These are phyloP conservation scores for Mungos mungo DNA, from an alignment of 2,113 vertebrate species.

Conservation along the genomic window DNA sequence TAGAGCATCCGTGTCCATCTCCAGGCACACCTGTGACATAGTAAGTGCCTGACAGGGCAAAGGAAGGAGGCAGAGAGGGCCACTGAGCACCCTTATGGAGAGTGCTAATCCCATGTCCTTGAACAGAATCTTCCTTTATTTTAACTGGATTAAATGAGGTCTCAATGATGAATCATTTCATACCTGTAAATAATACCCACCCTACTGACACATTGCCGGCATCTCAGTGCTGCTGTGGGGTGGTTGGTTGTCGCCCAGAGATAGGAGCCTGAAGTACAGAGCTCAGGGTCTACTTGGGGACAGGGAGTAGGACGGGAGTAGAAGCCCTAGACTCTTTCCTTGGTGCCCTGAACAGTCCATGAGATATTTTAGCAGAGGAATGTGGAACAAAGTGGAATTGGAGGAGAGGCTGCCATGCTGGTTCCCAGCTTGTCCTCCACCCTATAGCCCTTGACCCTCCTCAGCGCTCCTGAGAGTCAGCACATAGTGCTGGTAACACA, in stretches of 20 bases:
- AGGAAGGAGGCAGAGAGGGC: not conserved
- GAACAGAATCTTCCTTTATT: not conserved
- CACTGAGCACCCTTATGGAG: not conserved
- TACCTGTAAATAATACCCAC: not conserved
- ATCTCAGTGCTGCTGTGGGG: not conserved
- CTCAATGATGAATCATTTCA: not conserved
- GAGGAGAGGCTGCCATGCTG: not conserved
- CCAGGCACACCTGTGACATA: not conserved
- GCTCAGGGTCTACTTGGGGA: not conserved
- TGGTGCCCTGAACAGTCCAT: not conserved
- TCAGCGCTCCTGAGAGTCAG: not conserved
- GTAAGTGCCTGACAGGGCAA: not conserved
- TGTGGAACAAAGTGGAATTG: not conserved
- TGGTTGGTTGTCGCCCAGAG: not conserved
- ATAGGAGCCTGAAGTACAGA: not conserved
- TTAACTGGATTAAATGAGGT: not conserved
- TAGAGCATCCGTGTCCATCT: rapidly evolving
- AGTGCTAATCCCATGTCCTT: not conserved
- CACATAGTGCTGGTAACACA: rapidly evolving
- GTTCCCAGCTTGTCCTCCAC: not conserved
- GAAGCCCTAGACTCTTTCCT: not conserved
- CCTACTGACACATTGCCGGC: not conserved
- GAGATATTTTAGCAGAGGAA: not conserved
- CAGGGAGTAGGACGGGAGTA: not conserved
- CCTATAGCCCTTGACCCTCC: not conserved